Percentiles rank a stretch among this genome's conserved stretches.
Evolutionary conservation across 2,113 vertebrate species (phyloP).

Genomic region (Silurus glanis): DNA sequence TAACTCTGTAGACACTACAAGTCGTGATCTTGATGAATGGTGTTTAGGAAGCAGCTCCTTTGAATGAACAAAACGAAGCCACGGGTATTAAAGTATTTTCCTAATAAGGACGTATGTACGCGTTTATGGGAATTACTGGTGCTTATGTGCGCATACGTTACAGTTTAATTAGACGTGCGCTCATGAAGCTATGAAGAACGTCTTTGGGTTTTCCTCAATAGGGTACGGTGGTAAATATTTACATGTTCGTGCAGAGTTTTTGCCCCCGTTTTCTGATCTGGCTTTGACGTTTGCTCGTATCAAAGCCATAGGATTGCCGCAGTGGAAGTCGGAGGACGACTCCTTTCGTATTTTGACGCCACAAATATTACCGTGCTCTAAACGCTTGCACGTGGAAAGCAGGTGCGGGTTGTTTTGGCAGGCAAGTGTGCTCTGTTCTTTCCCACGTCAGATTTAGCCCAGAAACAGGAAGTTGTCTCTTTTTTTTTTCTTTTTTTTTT

Average conservation of each 20-base stretch:
- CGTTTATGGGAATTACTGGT: slow-evolving; percentile 1
- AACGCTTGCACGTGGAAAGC: not conserved
- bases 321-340: not conserved
- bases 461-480: not conserved
- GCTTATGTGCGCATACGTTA: not conserved
- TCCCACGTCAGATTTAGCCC: no score
- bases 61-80: not conserved
- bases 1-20: slow-evolving; percentile 13
- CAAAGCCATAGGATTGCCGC: not conserved
- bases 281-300: not conserved
- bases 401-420: not conserved
- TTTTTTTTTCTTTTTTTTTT: no score
- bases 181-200: not conserved
- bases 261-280: not conserved
- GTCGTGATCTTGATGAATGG: slow-evolving; percentile 14
- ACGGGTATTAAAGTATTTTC: not conserved
- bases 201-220: not conserved
- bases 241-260: not conserved
- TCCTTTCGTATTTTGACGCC: not conserved
- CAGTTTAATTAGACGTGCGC: not conserved
- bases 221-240: slow-evolving; percentile 6
- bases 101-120: not conserved
- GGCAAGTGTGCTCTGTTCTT: not conserved
- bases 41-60: slow-evolving; percentile 25
- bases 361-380: not conserved